Evolutionary conservation across 2,797 vertebrate genomes (phyloP).

Genomic region (Apogon talboti): DNA sequence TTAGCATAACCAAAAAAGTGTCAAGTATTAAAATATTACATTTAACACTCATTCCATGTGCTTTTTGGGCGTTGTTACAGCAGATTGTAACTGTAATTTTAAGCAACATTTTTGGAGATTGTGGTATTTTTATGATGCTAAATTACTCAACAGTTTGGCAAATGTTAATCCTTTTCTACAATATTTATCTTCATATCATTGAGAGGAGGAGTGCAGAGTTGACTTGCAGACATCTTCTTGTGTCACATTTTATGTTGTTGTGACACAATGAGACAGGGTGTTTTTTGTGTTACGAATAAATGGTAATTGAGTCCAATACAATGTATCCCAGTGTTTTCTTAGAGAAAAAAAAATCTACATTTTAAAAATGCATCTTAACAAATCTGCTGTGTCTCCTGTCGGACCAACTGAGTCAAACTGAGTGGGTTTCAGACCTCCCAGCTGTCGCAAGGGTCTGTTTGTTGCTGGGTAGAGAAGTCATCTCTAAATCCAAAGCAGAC

Average conservation of each 20-base stretch:
- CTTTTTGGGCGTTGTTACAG: background rate
- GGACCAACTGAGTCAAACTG: background rate
- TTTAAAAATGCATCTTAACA: background rate
- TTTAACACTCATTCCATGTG: background rate
- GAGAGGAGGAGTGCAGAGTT: background rate
- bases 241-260: slow-evolving; percentile 12
- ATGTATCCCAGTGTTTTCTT: too few relatives aligned
- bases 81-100: background rate
- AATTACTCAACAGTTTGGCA: slow-evolving; percentile 13
- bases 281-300: too few relatives aligned
- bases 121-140: background rate
- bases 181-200: background rate
- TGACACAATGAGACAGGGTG: too few relatives aligned
- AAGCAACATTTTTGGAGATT: background rate
- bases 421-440: slow-evolving; percentile 28
- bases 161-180: background rate
- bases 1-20: too few relatives aligned
- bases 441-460: slow-evolving; percentile 35
- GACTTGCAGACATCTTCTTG: background rate
- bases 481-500: slow-evolving; percentile 50
- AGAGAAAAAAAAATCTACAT: too few relatives aligned
- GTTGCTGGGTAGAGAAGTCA: slow-evolving; percentile 47
- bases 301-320: too few relatives aligned
- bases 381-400: background rate
- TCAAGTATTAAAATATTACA: background rate